Base-by-base conservation (phyloP, 2,888 invertebrate genomes). In the Andrena bicolor region DNA sequence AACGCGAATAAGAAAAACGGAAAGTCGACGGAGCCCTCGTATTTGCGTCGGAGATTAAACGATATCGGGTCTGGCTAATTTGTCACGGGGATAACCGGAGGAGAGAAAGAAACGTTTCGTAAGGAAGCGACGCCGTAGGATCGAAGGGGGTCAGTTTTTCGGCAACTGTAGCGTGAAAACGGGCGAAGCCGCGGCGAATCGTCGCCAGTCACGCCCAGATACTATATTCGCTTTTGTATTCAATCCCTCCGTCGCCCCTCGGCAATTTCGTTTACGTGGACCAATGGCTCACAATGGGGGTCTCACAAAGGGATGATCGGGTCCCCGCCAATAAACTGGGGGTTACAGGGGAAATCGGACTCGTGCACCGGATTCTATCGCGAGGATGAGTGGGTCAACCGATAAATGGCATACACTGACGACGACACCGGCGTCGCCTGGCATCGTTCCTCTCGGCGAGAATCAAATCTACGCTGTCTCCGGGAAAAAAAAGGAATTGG, bases 211-310 rank as follows among this genome's bases (percentile, higher is more conserved):
- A 93, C 93, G 92, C 93, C 88, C 88, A 88, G 88, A 88, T 83
- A 88, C 88, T 88, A 89, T 89, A 88, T 86, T 88, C 88, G 88
- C 88, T 88, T 89, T 89, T 89, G 88, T 88, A 88, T 88, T 89
- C 89, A 82, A 86, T 88, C 88, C 89, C 90, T 90, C 83, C 81
- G 85, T 88, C 79, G 88, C 91, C 92, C 90, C 87, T 88, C 86
- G 90, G 91, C 92, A 92, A 93, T 93, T 93, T 93, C 92, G 92
- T 92, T 93, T 92, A 92, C 91, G 92, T 93, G 93, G 92, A 90
- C 92, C 90, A 89, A 91, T 93, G 92, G 92, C 89, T 90, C 91
- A 90, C 91, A 91, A 90, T 90, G 83, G 90, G 56, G 80, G 84
- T 87, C 78, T 90, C 88, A 92, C 92, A 93, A 91, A 93, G 90